Evolutionary conservation across 2,888 invertebrate species (phyloP).

Genomic region (Conus canariensis): DNA sequence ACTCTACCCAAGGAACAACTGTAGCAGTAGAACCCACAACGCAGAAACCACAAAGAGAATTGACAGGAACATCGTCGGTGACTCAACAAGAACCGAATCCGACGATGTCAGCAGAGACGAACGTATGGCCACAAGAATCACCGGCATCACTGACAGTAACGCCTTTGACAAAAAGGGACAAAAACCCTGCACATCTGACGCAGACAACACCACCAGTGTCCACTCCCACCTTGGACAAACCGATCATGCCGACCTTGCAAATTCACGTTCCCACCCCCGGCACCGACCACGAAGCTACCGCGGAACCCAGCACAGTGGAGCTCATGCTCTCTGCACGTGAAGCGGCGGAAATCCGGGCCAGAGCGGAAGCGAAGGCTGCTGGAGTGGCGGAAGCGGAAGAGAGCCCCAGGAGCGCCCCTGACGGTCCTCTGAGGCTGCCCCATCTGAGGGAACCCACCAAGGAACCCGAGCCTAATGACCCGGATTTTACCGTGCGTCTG

Average conservation of each 20-base stretch:
- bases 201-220: neutral
- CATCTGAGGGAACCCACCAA: constrained; percentile 40
- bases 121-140: neutral
- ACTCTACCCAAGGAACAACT: too few relatives aligned
- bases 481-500: constrained; percentile 38
- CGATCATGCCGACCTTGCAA: neutral
- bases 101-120: too few relatives aligned
- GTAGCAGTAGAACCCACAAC: too few relatives aligned
- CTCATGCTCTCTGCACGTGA: constrained; percentile 27
- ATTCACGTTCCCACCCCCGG: neutral
- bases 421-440: constrained; percentile 29
- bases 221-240: neutral
- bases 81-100: too few relatives aligned
- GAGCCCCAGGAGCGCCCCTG: neutral
- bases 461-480: constrained; percentile 37
- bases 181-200: neutral
- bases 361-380: constrained; percentile 19
- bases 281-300: neutral
- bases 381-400: neutral
- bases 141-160: neutral
- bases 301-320: constrained; percentile 24
- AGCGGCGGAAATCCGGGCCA: neutral
- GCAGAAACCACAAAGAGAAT: too few relatives aligned
- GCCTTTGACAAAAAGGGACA: neutral
- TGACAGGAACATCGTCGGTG: too few relatives aligned